These are phyloP conservation scores for Staurois parvus DNA, from an alignment of 2,797 vertebrate genomes.

Conservation along the genomic window DNA sequence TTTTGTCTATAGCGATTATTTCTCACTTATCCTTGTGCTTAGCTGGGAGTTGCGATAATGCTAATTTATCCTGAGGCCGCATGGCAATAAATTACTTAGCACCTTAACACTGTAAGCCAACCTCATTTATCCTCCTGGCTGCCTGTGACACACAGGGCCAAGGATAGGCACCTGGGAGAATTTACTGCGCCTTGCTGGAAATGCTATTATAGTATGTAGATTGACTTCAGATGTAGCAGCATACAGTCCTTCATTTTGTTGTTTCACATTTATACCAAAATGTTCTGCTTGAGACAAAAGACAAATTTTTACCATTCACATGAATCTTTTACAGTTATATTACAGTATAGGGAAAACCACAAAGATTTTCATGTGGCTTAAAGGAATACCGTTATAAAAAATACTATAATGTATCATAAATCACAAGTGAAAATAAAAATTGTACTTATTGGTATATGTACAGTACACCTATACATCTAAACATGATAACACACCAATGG, in stretches of 20 bases:
- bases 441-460: background rate
- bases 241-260: background rate
- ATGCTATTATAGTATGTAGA: conserved; percentile 38
- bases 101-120: conserved; percentile 24
- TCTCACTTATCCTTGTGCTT: conserved; percentile 2
- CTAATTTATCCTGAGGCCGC: conserved; percentile 30
- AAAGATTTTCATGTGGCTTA: background rate
- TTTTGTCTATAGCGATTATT: background rate
- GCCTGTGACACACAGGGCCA: conserved; percentile 20
- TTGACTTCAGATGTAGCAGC: background rate
- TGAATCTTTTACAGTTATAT: background rate
- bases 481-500: too few species aligned
- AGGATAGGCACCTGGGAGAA: conserved; percentile 13
- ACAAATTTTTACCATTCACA: background rate
- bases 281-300: background rate
- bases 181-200: conserved; percentile 3
- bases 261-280: background rate
- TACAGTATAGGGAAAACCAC: background rate
- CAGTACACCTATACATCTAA: too few species aligned
- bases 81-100: conserved; percentile 40
- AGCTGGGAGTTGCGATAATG: conserved; percentile 14
- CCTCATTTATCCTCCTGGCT: conserved; percentile 41
- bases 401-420: background rate
- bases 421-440: background rate
- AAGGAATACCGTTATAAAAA: too few species aligned